phyloP scores from a whole-genome alignment of 2,888 invertebrate species.

The Psococerastis gibbosa region DNA sequence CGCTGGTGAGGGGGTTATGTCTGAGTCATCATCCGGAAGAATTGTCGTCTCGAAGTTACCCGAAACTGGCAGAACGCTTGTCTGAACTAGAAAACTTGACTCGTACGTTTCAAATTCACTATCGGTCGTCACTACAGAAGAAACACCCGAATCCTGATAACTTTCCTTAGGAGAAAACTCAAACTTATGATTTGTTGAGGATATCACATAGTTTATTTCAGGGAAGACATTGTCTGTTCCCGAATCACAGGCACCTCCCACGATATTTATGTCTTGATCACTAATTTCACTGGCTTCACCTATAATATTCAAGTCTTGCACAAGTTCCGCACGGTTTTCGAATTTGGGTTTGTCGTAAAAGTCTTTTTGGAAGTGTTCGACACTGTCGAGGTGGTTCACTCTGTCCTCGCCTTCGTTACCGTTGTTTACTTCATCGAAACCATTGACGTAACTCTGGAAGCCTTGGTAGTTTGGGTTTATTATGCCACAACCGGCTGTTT shows the following conservation, averaged over 20 bases:
- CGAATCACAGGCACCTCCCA: conserved; percentile 17
- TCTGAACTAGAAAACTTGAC: not conserved
- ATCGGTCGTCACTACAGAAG: conserved; percentile 7
- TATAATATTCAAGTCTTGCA: conserved; percentile 17
- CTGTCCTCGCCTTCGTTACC: conserved; percentile 22
- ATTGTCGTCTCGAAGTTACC: conserved; percentile 4
- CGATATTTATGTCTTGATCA: conserved; percentile 15
- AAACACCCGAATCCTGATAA: not conserved
- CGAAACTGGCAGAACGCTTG: conserved; percentile 5
- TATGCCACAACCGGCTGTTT: conserved; percentile 40
- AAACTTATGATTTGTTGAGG: not conserved
- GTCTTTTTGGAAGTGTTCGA: conserved; percentile 32
- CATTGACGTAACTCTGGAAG: conserved; percentile 47
- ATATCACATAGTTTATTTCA: not conserved
- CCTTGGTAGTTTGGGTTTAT: conserved; percentile 72
- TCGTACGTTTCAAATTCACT: conserved; percentile 5
- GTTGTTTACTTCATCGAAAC: conserved; percentile 29
- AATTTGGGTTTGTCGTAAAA: conserved; percentile 37
- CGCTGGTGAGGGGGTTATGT: conserved; percentile 3
- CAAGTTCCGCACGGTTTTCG: conserved; percentile 27
- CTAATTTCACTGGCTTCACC: conserved; percentile 11
- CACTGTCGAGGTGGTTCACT: conserved; percentile 31
- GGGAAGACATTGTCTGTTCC: not conserved
- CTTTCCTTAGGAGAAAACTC: not conserved
- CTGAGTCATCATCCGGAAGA: conserved; percentile 7